Evolutionary conservation across 2,113 vertebrate species (phyloP), one percentile per base, ranked within the genome.

Genomic region (Serilophus lunatus): DNA sequence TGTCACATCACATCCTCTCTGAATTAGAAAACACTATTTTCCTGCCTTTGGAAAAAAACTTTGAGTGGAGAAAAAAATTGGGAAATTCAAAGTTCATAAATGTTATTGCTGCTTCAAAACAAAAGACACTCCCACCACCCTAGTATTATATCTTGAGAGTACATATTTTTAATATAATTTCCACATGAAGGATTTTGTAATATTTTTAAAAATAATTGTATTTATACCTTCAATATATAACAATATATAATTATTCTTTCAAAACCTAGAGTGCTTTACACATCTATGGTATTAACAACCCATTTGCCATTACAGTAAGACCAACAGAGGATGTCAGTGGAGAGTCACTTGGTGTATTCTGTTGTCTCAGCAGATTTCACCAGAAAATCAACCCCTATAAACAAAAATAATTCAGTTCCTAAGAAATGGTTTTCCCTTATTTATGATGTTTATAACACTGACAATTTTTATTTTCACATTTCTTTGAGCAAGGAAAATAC

Each of bases 1-100:
- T 97, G 91, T 71, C 91, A 77, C 36, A 82, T 80, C 47, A 64
- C 57, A 96, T 98, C 97, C 96, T 97, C 50, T 93, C n/a, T 94
- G 50, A 95, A 94, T 56, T 86, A 85, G 66, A 88, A 95, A 88
- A 80, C 38, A 91, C 0, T 3, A 42, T 51, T 92, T 88, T 92
- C 82, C 75, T 90, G 85, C 40, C 49, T 94, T 79, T 93, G 54
- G 28, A 88, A 93, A 91, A 87, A 76, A 72, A 17, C 0, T 19
- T 14, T 12, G 1, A 13, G 8, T 54, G 20, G n/a, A 83, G n/a
- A 54, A 83, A 88, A 68, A 51, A 70, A 4, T 0, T 10, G 19
- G 12, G 26, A 86, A 81, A 78, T 53, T 45, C 0, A 1, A 86
- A 83, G 16, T 64, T 54, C 25, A 60, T 71, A 72, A 53, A 57